Percentiles rank a stretch among this genome's conserved stretches.
Conservation (phyloP, 2,888 invertebrate genomes). For the Eilema griseolum region DNA sequence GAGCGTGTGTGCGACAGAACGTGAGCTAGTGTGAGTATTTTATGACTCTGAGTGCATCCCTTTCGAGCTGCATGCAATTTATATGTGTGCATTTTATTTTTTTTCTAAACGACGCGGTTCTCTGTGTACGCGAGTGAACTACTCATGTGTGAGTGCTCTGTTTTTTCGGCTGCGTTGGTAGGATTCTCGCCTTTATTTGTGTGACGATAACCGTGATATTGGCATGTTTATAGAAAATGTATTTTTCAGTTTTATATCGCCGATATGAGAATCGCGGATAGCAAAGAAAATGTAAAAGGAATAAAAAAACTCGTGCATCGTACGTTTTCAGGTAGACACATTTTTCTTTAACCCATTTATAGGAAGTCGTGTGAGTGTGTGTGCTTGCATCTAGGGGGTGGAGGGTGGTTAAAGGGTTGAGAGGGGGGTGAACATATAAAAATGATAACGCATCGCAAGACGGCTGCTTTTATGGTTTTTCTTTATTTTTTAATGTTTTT, state of each 20-base stretch:
- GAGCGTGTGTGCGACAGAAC: slow-evolving; percentile 56
- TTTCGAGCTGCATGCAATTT: slow-evolving; percentile 86
- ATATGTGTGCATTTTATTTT: slow-evolving; percentile 85
- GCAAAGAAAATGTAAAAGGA: slow-evolving; percentile 85
- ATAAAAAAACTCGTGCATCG: slow-evolving; percentile 85
- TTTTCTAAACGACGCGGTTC: slow-evolving; percentile 80
- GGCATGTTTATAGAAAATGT: slow-evolving; percentile 68
- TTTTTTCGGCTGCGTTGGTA: slow-evolving; percentile 64
- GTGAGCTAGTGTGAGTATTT: slow-evolving; percentile 75
- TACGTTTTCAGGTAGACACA: slow-evolving; percentile 87
- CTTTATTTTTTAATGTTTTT: slow-evolving; percentile 85
- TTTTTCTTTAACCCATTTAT: slow-evolving; percentile 87
- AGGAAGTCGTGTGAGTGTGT: slow-evolving; percentile 71
- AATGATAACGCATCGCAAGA: slow-evolving; percentile 87
- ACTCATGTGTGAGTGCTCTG: slow-evolving; percentile 77
- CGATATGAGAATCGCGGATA: slow-evolving; percentile 87
- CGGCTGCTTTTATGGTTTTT: slow-evolving; percentile 86
- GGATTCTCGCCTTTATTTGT: slow-evolving; percentile 56
- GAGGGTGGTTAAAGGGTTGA: slow-evolving; percentile 67
- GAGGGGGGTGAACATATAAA: slow-evolving; percentile 80
- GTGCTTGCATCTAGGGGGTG: slow-evolving; percentile 66
- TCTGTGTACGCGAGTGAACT: slow-evolving; percentile 71
- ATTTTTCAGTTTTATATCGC: slow-evolving; percentile 87
- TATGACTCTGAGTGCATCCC: slow-evolving; percentile 87
- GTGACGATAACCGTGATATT: slow-evolving; percentile 53